Evolutionary conservation across 2,888 invertebrate species (phyloP), one percentile per base, ranked within the genome.

Genomic region (Trisateles emortualis): DNA sequence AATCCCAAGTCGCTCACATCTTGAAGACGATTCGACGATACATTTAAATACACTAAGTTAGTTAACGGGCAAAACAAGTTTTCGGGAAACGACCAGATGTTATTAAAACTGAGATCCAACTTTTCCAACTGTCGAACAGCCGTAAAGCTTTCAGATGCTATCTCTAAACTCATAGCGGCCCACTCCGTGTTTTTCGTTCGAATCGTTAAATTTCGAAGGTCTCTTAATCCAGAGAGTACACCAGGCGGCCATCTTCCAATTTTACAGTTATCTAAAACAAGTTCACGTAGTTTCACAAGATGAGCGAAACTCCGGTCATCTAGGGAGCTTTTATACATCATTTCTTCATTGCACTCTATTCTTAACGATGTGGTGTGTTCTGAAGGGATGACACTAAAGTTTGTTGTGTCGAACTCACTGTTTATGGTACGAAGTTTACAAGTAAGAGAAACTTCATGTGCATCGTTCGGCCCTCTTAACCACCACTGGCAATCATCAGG

Each of bases 21-120:
- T 90, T 97, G 97, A 61, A 98, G 92, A 65, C 97, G 95, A 87
- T 98, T 98, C 74, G 96, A 95, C 63, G 97, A 97, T 72, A 98
- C 95, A 84, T 98, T 98, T 68, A 98, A 90, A 63, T 95, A 94
- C 57, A 96, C 95, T 73, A 98, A 92, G 79, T 96, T 97, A 32
- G 95, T 95, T 70, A 97, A 87, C 2, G 96, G 95, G 80, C 98
- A 98, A 88, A 98, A 98, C 62, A 97, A 94, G 78, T 96, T 96
- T 76, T 96, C 96, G 17, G 97, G 97, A 83, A 98, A 95, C 48
- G 96, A 96, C 97, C 97, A 97, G 81, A 98, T 97, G 85, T 97
- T 97, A 86, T 98, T 97, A 79, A 95, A 95, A 80, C 97, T 97
- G 65, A 98, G 92, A 83, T 98, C 98, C 63, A 98, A 93, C 71